Conservation (phyloP, 1,140 invertebrate genomes). For the Drosophila rufa region DNA sequence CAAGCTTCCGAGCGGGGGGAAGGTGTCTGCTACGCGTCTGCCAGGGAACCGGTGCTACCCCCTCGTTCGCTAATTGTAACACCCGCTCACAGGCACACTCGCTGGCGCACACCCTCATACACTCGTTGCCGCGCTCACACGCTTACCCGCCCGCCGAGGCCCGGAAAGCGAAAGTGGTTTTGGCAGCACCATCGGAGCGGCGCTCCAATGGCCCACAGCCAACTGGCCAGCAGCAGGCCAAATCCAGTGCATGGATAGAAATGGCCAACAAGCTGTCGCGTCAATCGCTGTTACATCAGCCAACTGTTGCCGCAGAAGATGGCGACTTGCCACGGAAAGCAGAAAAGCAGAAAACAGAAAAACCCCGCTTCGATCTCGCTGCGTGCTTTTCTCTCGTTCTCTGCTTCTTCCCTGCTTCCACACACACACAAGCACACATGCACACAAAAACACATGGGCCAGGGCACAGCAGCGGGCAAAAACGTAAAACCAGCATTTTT, state of each 20-base stretch:
- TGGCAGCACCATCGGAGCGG: constrained; percentile 36
- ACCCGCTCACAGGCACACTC: constrained; percentile 4
- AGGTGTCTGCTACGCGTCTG: constrained; percentile 37
- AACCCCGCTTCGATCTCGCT: constrained; percentile 38
- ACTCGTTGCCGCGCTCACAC: too few relatives aligned
- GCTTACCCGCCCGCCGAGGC: constrained; percentile 18
- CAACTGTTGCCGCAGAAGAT: constrained; percentile 69
- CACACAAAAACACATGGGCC: not conserved
- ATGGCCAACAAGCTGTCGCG: constrained; percentile 47
- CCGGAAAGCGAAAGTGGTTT: constrained; percentile 80
- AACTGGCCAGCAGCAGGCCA: constrained; percentile 52
- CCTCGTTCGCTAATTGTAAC: constrained; percentile 3
- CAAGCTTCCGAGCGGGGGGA: constrained; percentile 22
- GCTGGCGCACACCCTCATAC: not conserved
- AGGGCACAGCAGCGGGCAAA: not conserved
- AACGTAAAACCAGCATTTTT: not conserved
- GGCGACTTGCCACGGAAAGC: constrained; percentile 60
- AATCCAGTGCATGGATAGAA: constrained; percentile 54
- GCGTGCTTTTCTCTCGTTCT: constrained; percentile 32
- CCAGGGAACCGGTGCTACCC: constrained; percentile 4
- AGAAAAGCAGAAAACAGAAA: constrained; percentile 23
- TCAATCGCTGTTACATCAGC: constrained; percentile 66
- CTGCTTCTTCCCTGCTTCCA: constrained; percentile 18
- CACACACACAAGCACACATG: not conserved
- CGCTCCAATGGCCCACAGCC: constrained; percentile 45